Base-by-base conservation (phyloP, 2,113 vertebrate species). In the Emydocephalus ijimae region DNA sequence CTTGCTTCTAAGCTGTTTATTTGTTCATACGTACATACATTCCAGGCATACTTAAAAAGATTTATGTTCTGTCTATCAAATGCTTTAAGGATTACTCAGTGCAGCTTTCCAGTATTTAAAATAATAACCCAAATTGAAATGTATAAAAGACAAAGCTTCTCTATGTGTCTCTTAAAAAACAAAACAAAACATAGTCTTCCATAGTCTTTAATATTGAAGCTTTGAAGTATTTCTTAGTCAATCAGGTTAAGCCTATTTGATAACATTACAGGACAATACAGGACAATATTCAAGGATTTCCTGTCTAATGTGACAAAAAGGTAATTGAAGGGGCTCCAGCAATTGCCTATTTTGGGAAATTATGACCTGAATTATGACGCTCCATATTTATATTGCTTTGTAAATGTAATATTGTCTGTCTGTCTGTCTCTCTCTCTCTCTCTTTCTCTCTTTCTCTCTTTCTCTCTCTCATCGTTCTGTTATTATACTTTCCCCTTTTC, bases 401-500 rank as follows among this genome's bases (percentile, higher is more conserved):
- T 39, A 39, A 1, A 15, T 39, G 2, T 39, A 74, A 18, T 74
- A 64, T 64, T 34, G 15, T 20, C 8, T 26, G 0, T 10, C 3
- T 48, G 6, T 24, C 5, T 21, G 1, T 21, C 5, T 6, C 0
- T 21, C 20, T 56, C 0, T 21, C 18, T 56, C 1, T 39, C 2
- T 21, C 5, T 56, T 1, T 56, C 59, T 12, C 26, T 12, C 10
- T 12, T 9, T 4, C 24, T 64, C 4, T 5, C 11, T 12, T 1
- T 29, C 61, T n/a, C 3, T 5, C 64, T 34, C 15, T 18, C 18
- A 5, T 8, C 15, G 0, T 81, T 43, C 18, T 43, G 34, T 81
- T 43, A 43, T 81, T 81, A 18, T 81, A 39, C 34, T 81, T 81
- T 81, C 18, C 18, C 34, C 18, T 21, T 81, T 81, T 81, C 34